phyloP scores from a whole-genome alignment of 2,113 vertebrate species.

The Anarrhichthys ocellatus region DNA sequence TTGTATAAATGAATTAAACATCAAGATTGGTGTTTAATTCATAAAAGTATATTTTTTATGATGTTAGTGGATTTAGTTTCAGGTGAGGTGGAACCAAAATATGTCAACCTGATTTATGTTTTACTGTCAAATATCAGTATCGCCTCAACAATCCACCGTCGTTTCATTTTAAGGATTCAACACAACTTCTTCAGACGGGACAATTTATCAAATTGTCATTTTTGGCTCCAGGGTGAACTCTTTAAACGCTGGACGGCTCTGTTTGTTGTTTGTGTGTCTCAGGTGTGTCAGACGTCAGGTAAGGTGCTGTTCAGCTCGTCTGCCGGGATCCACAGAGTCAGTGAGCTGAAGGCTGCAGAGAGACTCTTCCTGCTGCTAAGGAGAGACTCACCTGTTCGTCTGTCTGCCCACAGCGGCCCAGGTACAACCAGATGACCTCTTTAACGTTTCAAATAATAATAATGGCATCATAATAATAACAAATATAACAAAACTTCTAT shows the following conservation, averaged over 20 bases:
- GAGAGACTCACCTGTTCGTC: constrained; percentile 70
- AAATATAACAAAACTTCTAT: neutral
- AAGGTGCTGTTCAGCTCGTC: constrained; percentile 91
- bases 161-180: neutral
- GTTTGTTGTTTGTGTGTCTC: constrained; percentile 28
- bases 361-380: constrained; percentile 89
- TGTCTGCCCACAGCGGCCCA: constrained; percentile 55
- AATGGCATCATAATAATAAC: neutral
- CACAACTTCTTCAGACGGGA: neutral
- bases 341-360: constrained; percentile 89
- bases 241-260: neutral
- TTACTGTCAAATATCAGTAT: neutral
- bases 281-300: constrained; percentile 89
- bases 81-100: too few relatives aligned
- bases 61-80: too few relatives aligned
- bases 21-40: too few relatives aligned
- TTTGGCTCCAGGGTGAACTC: neutral
- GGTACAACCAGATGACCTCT: constrained; percentile 44
- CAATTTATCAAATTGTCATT: too few relatives aligned
- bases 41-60: too few relatives aligned
- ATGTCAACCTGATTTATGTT: too few relatives aligned
- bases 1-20: too few relatives aligned
- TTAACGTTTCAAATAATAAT: neutral
- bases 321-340: constrained; percentile 73
- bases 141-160: neutral